Evolutionary conservation across 2,797 vertebrate genomes (phyloP).

Genomic region (Gobio occitaniae): DNA sequence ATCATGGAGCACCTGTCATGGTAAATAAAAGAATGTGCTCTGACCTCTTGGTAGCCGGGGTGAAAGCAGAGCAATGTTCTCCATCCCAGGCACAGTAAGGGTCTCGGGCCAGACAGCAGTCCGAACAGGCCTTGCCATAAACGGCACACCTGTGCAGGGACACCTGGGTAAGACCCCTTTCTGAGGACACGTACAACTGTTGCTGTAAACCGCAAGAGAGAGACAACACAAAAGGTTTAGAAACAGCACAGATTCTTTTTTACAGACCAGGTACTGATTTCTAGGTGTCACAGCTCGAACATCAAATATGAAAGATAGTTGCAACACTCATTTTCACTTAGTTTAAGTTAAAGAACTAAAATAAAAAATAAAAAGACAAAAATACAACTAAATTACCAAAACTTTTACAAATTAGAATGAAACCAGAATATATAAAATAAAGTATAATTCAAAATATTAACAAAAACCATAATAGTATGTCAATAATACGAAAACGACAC

Average conservation of each 20-base stretch:
- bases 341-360: background rate
- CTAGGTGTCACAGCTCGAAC: background rate
- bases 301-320: background rate
- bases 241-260: background rate
- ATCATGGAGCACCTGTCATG: background rate
- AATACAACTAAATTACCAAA: background rate
- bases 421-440: background rate
- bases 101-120: constrained; percentile 79
- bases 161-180: constrained; percentile 75
- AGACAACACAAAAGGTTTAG: background rate
- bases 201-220: constrained; percentile 67
- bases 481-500: background rate
- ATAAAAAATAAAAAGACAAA: background rate
- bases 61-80: constrained; percentile 73
- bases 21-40: background rate
- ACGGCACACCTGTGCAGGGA: constrained; percentile 75
- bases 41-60: constrained; percentile 74
- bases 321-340: background rate
- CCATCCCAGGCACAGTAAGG: constrained; percentile 81
- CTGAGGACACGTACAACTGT: constrained; percentile 79
- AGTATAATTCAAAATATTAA: background rate
- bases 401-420: background rate
- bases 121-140: constrained; percentile 78
- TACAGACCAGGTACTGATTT: background rate
- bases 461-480: background rate